Base-by-base conservation (phyloP, 2,113 vertebrate species). In the Eudorcas thomsonii region DNA sequence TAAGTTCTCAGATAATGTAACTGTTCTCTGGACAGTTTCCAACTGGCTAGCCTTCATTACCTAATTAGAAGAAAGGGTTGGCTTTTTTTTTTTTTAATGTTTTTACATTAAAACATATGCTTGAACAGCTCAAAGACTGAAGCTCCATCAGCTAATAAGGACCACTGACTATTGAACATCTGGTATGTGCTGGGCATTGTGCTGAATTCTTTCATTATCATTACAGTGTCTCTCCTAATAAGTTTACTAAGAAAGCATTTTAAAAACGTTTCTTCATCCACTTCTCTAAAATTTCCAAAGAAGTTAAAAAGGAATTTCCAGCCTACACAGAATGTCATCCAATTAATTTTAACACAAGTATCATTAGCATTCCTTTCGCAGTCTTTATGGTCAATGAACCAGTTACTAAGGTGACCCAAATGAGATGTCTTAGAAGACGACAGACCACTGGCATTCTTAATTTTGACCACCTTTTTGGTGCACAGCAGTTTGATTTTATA, bases 281-380 rank as follows among this genome's bases (percentile, higher is more conserved):
- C 62, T 50, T 91, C 91, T 84, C 62, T 50, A 59, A 96, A 88
- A 87, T 88, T 87, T 90, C 36, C 64, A 48, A 94, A 82, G 91
- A 57, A 83, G 57, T 82, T 96, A 91, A 96, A 97, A 94, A 87
- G 55, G 95, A 94, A 81, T 81, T n/a, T 67, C 78, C 39, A 96
- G 33, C 59, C 64, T 36, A 33, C 25, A 45, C 8, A 88, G 80
- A 97, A 95, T 93, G 60, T 71, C 57, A 95, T 52, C 45, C 90
- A 85, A 92, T 92, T 90, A 54, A 92, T 92, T 92, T 88, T 92
- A 91, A 81, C 21, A 50, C 16, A 81, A 67, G 28, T 6, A 15
- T 26, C 52, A 19, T 48, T 64, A 14, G 48, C n/a, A 54, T 64
- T 71, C 36, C 62, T 77, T 96, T 43, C 48, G 13, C 43, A 59